Evolutionary conservation across 64 coral and sea anemone species (phyloP).

Genomic region (Dendronephthya gigantea): DNA sequence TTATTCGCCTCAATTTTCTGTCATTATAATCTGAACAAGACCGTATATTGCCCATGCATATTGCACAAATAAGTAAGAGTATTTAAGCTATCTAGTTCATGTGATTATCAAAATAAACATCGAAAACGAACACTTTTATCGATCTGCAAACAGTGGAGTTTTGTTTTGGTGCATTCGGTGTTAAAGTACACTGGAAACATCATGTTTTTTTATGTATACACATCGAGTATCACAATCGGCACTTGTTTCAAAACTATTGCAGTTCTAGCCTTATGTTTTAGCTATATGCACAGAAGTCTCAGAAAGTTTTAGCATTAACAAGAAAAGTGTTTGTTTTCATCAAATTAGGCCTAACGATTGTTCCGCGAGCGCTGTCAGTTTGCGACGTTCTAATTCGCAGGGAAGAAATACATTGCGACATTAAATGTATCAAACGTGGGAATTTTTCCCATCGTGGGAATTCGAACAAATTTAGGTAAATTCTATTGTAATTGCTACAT

Average conservation of each 20-base stretch:
- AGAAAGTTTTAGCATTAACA: too few relatives aligned
- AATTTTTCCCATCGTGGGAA: background rate
- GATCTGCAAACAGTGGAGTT: too few relatives aligned
- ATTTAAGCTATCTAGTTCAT: background rate
- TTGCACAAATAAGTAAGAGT: background rate
- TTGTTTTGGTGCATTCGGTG: too few relatives aligned
- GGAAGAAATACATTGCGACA: background rate
- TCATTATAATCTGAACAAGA: background rate
- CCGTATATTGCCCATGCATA: background rate
- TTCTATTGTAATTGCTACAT: background rate
- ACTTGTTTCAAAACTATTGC: too few relatives aligned
- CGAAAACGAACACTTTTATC: background rate
- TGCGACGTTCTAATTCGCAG: background rate
- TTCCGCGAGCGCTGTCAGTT: background rate
- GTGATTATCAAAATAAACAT: background rate
- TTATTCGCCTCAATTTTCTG: background rate
- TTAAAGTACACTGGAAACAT: too few relatives aligned
- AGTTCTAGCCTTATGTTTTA: too few relatives aligned
- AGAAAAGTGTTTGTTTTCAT: too few relatives aligned
- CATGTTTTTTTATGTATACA: too few relatives aligned
- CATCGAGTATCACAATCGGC: too few relatives aligned
- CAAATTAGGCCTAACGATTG: too few relatives aligned
- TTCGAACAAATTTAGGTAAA: background rate
- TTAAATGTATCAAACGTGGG: background rate
- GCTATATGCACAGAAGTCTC: too few relatives aligned